These are phyloP conservation scores for Kradibia gibbosae DNA, from an alignment of 1,140 invertebrate species.

Conservation along the genomic window DNA sequence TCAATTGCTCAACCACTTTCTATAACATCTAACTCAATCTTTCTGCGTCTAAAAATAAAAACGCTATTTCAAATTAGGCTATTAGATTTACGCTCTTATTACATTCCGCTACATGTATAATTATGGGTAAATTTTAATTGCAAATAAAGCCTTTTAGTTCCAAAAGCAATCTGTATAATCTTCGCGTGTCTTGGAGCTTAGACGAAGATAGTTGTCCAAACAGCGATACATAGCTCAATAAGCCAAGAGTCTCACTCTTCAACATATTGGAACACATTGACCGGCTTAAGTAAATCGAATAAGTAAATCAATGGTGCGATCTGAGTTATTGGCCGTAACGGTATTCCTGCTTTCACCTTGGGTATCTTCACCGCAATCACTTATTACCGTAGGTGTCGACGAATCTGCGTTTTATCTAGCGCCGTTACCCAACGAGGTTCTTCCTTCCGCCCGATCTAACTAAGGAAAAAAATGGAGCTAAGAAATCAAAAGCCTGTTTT, in stretches of 20 bases:
- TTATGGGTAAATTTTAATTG: not conserved
- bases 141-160: constrained; percentile 7
- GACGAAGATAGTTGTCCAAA: not conserved
- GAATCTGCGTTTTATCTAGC: not conserved
- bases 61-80: not conserved
- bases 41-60: not conserved
- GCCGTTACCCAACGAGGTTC: constrained; percentile 5
- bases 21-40: not conserved
- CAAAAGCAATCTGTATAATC: not conserved
- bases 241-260: not conserved
- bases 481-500: not conserved
- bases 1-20: not conserved
- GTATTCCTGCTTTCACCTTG: constrained; percentile 22
- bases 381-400: not conserved
- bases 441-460: not conserved
- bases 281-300: not conserved
- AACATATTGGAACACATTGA: not conserved
- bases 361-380: not conserved
- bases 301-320: not conserved
- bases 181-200: not conserved
- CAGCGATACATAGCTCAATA: not conserved
- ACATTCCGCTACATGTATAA: not conserved
- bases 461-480: not conserved
- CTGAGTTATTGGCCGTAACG: constrained; percentile 34
- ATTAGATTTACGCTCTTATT: not conserved